Evolutionary conservation across 2,797 vertebrate genomes (phyloP), one percentile per base, ranked within the genome.

Genomic region (Melanotaenia nigrans): DNA sequence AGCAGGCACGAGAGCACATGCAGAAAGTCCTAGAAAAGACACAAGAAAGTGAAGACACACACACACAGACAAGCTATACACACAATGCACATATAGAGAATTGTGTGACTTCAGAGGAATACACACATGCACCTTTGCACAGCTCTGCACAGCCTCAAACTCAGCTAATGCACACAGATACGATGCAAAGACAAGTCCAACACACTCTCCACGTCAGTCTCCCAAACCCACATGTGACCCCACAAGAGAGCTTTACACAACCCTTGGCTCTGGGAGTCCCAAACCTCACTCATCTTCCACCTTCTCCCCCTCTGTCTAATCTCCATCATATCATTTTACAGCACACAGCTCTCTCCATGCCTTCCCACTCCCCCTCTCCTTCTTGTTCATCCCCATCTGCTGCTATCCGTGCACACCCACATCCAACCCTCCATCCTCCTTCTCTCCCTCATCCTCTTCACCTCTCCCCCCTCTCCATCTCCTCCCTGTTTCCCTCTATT

Each of bases 1-100:
- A 98, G 71, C 97, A 97, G 92, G 98, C 98, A 18, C 96, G 97
- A 87, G 96, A 98, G 89, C 98, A 99, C 85, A 95, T 99, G 95
- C 96, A 99, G 96, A 97, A 96, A 78, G 96, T 98, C 57, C 90
- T 96, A 70, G 91, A 97, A 75, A 90, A 93, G 38, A 96, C 91
- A 55, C 95, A 94, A n/a, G 92, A 96, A 90, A 85, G 87, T 74
- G 81, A 67, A 53, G 86, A 88, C 2, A 42, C 36, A 63, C 68
- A 77, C 47, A 56, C 3, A 5, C 73, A 89, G 65, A 67, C 77
- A 61, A 79, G 81, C 79, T 86, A 86, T 61, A 78, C 69, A 25
- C 77, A 73, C 56, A 24, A 49, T 3, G 25, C 71, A 38, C 82
- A 77, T n/a, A 36, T 45, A 32, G 70, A 87, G 7, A 76, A 35